Base-by-base conservation (phyloP, 2,113 vertebrate species). In the Corydoras sp. region DNA sequence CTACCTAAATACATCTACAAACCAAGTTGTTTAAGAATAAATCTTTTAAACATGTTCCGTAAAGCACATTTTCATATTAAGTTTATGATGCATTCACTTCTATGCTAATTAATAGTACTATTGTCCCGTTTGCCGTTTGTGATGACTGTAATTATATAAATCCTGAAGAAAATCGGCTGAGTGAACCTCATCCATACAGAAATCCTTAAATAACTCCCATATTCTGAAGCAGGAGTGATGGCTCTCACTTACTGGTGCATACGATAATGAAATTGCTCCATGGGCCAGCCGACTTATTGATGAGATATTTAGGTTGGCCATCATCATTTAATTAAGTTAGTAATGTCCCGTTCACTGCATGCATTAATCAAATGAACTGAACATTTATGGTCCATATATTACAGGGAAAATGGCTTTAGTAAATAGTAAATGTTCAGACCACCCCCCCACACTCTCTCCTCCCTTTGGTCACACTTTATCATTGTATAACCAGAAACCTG, bases 251-350 rank as follows among this genome's bases (percentile, higher is more conserved):
- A 71, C 15, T 72, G 62, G 43, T 68, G 32, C 65, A 62, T 68
- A 62, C 65, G 13, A 53, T 73, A 74, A 68, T 74, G 72, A 68
- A 74, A 68, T 62, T 68, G 65, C 72, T 74, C 65, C 51, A 13
- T 10, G 51, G 58, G 58, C 50, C 58, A 72, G 69, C 72, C 13
- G 65, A 51, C 66, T 79, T 73, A 79, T 76, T 79, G 70, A 79
- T 79, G 66, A 74, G 56, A 73, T 76, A 76, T 76, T 79, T 79
- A 58, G 70, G 43, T 69, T 70, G 53, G 58, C 70, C 75, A 61
- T 70, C 70, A 66, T 76, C 50, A 66, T 76, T 71, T 73, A 76
- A 76, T 76, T 70, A 73, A 69, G 66, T 72, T 72, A 72, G 65
- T 79, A 76, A 79, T 79, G 56, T 70, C 68, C 74, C 58, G 65